Evolutionary conservation across 2,797 vertebrate genomes (phyloP), one percentile per base, ranked within the genome.

Genomic region (Glossophaga mutica): DNA sequence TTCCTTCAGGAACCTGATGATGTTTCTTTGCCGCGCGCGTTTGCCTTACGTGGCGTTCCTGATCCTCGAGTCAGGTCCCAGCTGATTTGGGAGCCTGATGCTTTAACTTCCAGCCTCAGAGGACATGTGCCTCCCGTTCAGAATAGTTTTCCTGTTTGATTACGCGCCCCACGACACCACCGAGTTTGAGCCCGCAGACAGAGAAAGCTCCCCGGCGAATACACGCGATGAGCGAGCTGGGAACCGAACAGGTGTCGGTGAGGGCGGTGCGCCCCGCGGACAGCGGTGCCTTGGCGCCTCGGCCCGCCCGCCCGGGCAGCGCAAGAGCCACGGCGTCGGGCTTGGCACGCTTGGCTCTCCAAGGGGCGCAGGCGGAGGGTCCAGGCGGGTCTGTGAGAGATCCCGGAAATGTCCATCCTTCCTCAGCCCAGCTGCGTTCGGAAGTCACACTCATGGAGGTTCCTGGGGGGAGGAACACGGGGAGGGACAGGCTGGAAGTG

Each of bases 311-410:
- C 26, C 3, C 2, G 6, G 39, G 37, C 15, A 2, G 11, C 34
- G 0, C 71, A 8, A 0, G 10, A 1, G n/a, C 70, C 26, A 0
- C 14, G 59, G 78, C 9, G 0, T 42, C 39, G 26, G 21, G 4
- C 9, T 22, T 12, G 5, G 48, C 39, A 22, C 68, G 16, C 9
- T 32, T 14, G 37, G 68, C 87, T 83, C 5, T 29, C 15, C 44
- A 48, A 77, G 29, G 21, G 34, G 22, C 83, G 74, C n/a, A 70
- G 42, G 26, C 26, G 2, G 19, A 5, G 32, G 19, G 8, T 39
- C 70, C 34, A 44, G 14, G 9, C 4, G 48, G 34, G 26, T 44
- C 65, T 94, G 50, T 91, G 87, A 18, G 50, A 77, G 89, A 10
- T 22, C 19, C 48, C 21, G 9, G 1, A 5, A 29, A 46, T 9